Base-by-base conservation (phyloP, 2,113 vertebrate species). In the Crocuta crocuta region DNA sequence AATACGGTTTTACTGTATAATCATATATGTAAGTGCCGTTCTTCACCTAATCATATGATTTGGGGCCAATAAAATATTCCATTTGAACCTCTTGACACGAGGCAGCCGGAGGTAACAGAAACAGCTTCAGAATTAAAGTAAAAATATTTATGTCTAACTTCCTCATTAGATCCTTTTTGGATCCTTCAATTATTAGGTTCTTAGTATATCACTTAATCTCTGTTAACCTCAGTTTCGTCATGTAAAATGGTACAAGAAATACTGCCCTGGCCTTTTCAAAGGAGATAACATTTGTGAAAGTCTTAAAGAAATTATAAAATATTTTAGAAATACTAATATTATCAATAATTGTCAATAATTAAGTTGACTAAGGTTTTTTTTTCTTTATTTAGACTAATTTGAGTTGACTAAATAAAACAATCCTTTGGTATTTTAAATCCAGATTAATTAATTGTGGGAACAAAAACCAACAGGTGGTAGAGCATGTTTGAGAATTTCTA, bases 291-390 rank as follows among this genome's bases (percentile, higher is more conserved):
- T 61, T 80, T 63, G 3, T 73, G 24, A 73, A 89, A 91, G 17
- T 6, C 63, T 84, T 96, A 63, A 73, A 68, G 48, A 95, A 96
- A 68, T 2, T 82, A 1, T 10, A 87, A 83, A 87, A 70, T 48
- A 80, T 61, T 95, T 94, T 92, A 84, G 6, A 76, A 91, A 83
- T 93, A 48, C 65, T 81, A 4, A 63, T 88, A 35, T 53, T 78
- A 31, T 84, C 23, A 83, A 31, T 85, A 86, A 89, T 19, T 86
- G 4, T 88, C 9, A 82, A 39, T 2, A 50, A 28, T 82, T 95
- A 19, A 79, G 58, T 87, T 94, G 33, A 48, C 7, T 79, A 39
- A 7, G 35, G 4, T 35, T 10, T 28, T 17, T 17, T 63, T 55
- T 73, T 58, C 21, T 93, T 81, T 15, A 61, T n/a, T 92, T 85